Percentiles rank a stretch among this genome's conserved stretches.
These are phyloP conservation scores for Bombus terrestris DNA, from an alignment of 1,140 invertebrate species.

Conservation along the genomic window DNA sequence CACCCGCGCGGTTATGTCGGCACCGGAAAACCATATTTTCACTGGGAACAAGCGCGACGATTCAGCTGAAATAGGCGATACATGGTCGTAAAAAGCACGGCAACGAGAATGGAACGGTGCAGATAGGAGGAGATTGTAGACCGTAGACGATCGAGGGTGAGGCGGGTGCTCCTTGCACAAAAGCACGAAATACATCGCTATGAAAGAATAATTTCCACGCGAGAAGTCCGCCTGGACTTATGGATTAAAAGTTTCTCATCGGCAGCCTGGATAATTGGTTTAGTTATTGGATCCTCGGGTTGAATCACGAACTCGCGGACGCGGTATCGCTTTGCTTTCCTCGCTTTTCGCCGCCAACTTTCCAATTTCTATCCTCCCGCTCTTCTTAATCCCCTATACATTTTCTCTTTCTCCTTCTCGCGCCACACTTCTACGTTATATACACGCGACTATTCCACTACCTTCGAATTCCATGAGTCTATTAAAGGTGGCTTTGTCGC, in stretches of 20 bases:
- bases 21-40: not conserved
- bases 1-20: not conserved
- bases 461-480: not conserved
- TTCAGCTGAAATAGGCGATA: not conserved
- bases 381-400: slow-evolving; percentile 37
- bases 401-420: not conserved
- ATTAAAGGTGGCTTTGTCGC: not conserved
- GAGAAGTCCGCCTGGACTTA: slow-evolving; percentile 36
- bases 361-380: slow-evolving; percentile 57
- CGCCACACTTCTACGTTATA: not conserved
- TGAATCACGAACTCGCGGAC: slow-evolving; percentile 67
- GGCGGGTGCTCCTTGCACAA: slow-evolving; percentile 24
- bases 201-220: slow-evolving; percentile 65
- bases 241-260: slow-evolving; percentile 77
- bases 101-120: not conserved
- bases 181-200: slow-evolving; percentile 6
- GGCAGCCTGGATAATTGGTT: slow-evolving; percentile 73
- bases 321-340: slow-evolving; percentile 63
- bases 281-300: slow-evolving; percentile 75
- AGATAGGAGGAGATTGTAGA: not conserved
- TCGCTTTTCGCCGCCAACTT: slow-evolving; percentile 57
- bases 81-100: not conserved
- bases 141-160: too few species aligned
- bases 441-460: not conserved
- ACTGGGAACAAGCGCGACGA: not conserved